Evolutionary conservation across 2,113 vertebrate genomes (phyloP).

Genomic region (Microcebus murinus): DNA sequence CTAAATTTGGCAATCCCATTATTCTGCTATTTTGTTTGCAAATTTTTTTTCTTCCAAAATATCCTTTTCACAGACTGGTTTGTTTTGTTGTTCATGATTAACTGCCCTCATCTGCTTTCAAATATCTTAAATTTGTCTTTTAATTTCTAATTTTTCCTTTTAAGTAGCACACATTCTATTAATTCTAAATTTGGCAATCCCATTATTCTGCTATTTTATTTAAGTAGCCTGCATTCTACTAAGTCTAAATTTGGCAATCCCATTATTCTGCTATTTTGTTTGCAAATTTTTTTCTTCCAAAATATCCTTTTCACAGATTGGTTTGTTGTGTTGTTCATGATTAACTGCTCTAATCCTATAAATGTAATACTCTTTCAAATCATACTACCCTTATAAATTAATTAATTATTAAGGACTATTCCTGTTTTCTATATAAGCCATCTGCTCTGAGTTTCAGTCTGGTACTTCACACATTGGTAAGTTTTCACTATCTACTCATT

Average conservation of each 20-base stretch:
- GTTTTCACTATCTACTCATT: slow-evolving; percentile 20
- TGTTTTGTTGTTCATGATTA: background rate
- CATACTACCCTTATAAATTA: background rate
- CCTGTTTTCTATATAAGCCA: background rate
- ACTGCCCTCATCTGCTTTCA: background rate
- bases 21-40: background rate
- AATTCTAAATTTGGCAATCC: slow-evolving; percentile 26
- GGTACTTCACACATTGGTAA: background rate
- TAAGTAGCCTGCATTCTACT: background rate
- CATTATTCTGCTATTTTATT: background rate
- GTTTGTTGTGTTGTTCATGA: background rate
- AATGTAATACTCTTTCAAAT: background rate
- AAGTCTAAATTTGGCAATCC: slow-evolving; percentile 24
- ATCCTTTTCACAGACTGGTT: background rate
- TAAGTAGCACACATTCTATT: background rate
- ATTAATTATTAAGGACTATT: background rate
- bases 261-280: background rate
- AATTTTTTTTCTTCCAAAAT: background rate
- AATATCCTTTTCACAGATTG: background rate
- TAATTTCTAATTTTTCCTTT: slow-evolving; percentile 26
- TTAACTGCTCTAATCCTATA: background rate
- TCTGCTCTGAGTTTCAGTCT: background rate
- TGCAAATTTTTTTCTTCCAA: background rate
- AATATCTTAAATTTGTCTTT: background rate
- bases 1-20: background rate